Base-by-base conservation (phyloP, 2,797 vertebrate genomes). In the Thalassophryne amazonica region DNA sequence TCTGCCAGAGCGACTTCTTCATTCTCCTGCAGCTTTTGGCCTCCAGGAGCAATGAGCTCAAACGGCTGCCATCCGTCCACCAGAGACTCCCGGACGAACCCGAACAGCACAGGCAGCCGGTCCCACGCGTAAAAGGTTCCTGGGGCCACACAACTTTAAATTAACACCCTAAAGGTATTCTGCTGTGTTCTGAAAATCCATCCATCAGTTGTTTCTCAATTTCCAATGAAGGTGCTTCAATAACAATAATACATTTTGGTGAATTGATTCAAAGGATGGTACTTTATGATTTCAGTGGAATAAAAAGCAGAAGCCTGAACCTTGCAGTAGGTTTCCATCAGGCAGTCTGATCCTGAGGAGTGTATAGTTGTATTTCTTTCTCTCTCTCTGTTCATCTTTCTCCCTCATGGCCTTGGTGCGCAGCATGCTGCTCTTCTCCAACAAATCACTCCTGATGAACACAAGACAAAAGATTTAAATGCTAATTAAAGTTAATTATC, bases 331-430 rank as follows among this genome's bases (percentile, higher is more conserved):
- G 83, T 85, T 94, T 4, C 92, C 95, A 1, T 98, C 94, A 0
- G 96, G 95, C 6, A 98, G 78, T 7, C 94, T 84, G 28, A 98
- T 71, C 6, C 96, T 91, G n/a, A 98, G 54, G 49, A 98, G 88
- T 0, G 94, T 90, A 63, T 97, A 98, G 57, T 89, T 95, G 83
- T 99, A 97, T 51, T 92, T 97, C 63, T 86, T 89, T 67, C 92
- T 84, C 75, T 96, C 95, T 49, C 93, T 84, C 48, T 95, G 94
- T 57, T 97, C 95, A 5, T 98, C 96, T 25, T 80, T 92, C 74
- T 98, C 95, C 22, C 96, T 83, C 96, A 98, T 99, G 45, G 90
- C 97, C 70, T 94, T 96, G 0, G 97, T 99, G 39, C 94, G 86
- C 68, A 99, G 85, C 89, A 93, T 87, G 0, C 91, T 70, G 1